Evolutionary conservation across 2,888 invertebrate species (phyloP), one percentile per base, ranked within the genome.

Genomic region (Andrena flavipes): DNA sequence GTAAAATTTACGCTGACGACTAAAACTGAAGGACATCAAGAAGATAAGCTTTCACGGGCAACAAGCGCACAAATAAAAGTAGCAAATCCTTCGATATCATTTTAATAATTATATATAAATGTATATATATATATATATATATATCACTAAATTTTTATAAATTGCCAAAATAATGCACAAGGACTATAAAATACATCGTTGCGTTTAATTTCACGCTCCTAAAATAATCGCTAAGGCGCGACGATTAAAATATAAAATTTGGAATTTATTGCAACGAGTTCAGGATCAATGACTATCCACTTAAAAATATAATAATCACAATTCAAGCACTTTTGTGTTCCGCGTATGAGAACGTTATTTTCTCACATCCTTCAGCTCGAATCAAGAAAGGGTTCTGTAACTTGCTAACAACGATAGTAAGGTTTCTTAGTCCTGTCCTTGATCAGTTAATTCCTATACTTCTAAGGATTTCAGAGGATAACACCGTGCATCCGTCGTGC

Each of bases 401-500:
- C 87, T 84, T 81, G 71, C 88, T 88, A 90, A 90, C 89, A 91
- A 92, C 85, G 81, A 90, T 88, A 87, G 83, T 89, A 88, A 84
- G 85, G 86, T 90, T 71, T 87, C 79, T 87, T 91, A 88, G 76
- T 89, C 63, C 84, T 87, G 89, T 86, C 80, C 85, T 84, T 82
- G 84, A 87, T 87, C 84, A 85, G 63, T 88, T 87, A 69, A 80
- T 85, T 80, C 74, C 80, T 86, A 88, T n/a, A 48, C 13, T 35
- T 74, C 70, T 85, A 87, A 35, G 69, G 56, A 23, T 56, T 78
- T 80, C 68, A 80, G 76, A 82, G 42, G 49, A 88, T 85, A 85
- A 85, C 42, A 42, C 80, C 80, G 71, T 80, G 85, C 76, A 79
- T 83, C 35, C 82, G 16, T 42, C 4, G 42, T 51, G 78, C 72